Base-by-base conservation (phyloP, 2,113 vertebrate genomes). In the Vulpes lagopus region DNA sequence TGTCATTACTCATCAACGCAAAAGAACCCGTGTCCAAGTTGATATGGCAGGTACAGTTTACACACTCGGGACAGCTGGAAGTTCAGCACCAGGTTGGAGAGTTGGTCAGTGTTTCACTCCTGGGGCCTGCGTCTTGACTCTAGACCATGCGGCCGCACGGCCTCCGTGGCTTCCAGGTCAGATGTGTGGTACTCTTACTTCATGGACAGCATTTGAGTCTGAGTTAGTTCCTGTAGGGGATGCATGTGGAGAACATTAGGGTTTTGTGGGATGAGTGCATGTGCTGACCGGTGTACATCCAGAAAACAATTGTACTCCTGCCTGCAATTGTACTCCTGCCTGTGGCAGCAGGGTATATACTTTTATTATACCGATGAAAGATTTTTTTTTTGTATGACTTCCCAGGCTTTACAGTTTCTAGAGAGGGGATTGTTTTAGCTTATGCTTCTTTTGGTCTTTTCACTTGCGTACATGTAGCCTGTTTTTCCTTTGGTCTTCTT, bases 381-480 rank as follows among this genome's bases (percentile, higher is more conserved):
- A 94, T 71, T 96, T 81, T 43, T 97, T 76, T 71, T 97, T 97
- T 76, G 64, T 82, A 60, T 97, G 96, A 97, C 96, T 97, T 96
- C 88, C 71, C 89, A 96, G 95, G 85, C 16, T 27, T 27, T 96
- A 93, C 67, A 96, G 59, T 74, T 96, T 94, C 82, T 94, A 96
- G 85, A 96, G 95, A 25, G 80, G 73, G 71, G 96, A 94, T 96
- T 9, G 2, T 32, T 98, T 96, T 96, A 93, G 86, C 59, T 79
- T 65, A 17, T 17, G 38, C 71, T 96, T 98, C 87, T 89, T 96
- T 92, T 95, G 95, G 94, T 96, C 55, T 95, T 81, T 25, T 78
- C 43, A 73, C 49, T 60, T 51, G 85, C 96, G 73, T 82, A 25
- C 10, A 27, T n/a, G 19, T 35, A 53, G n/a, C 22, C 38, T 22